Base-by-base conservation (phyloP, 2,113 vertebrate species). In the Oryzias curvinotus region DNA sequence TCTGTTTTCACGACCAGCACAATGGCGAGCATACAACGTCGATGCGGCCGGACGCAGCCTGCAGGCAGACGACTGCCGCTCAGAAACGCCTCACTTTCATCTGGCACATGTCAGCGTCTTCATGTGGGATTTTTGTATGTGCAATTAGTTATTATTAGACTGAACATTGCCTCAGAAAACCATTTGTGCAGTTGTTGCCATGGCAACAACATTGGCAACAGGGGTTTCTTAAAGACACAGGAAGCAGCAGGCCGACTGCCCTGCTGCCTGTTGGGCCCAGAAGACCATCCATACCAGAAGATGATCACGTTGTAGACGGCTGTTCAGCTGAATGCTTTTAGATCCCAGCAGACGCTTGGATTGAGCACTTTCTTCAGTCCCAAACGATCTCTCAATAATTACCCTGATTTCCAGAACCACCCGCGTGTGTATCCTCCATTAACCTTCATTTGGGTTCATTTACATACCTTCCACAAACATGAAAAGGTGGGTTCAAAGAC, bases 121-220 rank as follows among this genome's bases (percentile, higher is more conserved):
- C 88, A 81, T 78, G 72, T 75, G 57, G 62, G 76, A 76, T 92
- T 91, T 92, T 91, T 81, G 81, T 89, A 93, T 89, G 84, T 67
- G 88, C 77, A 86, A 93, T 93, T 88, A 90, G 92, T 91, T 95
- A 95, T 96, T 95, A 94, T 95, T 96, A 95, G 94, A 93, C 90
- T 91, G 75, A 73, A 91, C 91, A 90, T 85, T 86, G 86, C 88
- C 90, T 91, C 85, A 84, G 90, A 94, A 94, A 94, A 91, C 91
- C 90, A 91, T 93, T 93, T 93, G 91, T 93, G 91, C 93, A 91
- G 87, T 71, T 83, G 94, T 96, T 95, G 90, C 93, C 93, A 87
- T 94, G 93, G 95, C 90, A 95, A 96, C 95, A 92, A 88, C 88
- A 90, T 92, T 89, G 91, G 88, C 87, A 91, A 88, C 65, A 68